Base-by-base conservation (phyloP, 2,113 vertebrate genomes). In the Dicaeum eximium region DNA sequence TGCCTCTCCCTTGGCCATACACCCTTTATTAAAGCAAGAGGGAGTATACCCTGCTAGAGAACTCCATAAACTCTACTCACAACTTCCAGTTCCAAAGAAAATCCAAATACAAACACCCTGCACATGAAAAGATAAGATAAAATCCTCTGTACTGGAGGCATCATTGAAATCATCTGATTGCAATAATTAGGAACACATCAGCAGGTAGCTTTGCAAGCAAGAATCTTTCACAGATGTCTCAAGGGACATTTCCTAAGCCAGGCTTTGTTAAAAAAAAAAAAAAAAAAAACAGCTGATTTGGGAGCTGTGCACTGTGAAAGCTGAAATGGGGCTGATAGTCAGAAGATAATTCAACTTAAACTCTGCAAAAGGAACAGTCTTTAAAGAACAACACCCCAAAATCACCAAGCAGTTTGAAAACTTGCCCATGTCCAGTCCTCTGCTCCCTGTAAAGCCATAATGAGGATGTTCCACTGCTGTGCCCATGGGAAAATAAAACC, bases 381-480 rank as follows among this genome's bases (percentile, higher is more conserved):
- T 62, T 31, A 8, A 48, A 15, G 4, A 24, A 17, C 18, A 89
- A 71, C 35, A 66, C 4, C 11, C 30, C 35, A n/a, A 51, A 75
- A 81, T 21, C 19, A 65, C 30, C 30, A 79, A 14, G 17, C 47
- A 84, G 30, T 22, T 47, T 51, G 56, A 74, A 61, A 78, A 79
- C 33, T 5, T 70, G 58, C 8, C 14, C 54, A 13, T 11, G 40
- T 30, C 47, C 60, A 42, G 24, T 23, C 35, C 40, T 47, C 57
- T 83, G 67, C 67, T 80, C 27, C 37, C 69, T 61, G 21, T 33
- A 69, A 86, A 61, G 57, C 54, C 45, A 8, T 12, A 18, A 60
- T 1, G 8, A 82, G 42, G 6, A n/a, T 1, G 24, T 48, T 64
- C 37, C 21, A 25, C 15, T 24, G 23, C 35, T 0, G 0, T 35